Percentiles rank a stretch among this genome's conserved stretches.
phyloP scores from a whole-genome alignment of 2,113 vertebrate genomes.

The Mastomys coucha region DNA sequence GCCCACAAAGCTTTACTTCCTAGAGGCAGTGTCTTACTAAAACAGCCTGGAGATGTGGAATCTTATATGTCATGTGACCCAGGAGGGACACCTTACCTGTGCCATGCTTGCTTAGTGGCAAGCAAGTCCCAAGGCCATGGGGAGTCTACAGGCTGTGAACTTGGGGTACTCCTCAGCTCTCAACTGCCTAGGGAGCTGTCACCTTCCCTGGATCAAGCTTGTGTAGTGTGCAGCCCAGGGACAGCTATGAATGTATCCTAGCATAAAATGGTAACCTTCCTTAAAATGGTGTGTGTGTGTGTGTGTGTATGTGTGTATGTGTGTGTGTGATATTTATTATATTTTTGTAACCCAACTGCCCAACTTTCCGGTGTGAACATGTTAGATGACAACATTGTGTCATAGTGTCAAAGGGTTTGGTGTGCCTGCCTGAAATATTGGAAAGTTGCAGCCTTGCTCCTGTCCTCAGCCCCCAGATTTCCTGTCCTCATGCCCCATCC shows the following conservation, averaged over 20 bases:
- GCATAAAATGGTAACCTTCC: neutral
- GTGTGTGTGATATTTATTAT: neutral
- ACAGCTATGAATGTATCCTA: neutral
- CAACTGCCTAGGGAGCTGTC: too few relatives aligned
- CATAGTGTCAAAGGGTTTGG: neutral
- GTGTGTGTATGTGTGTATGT: neutral
- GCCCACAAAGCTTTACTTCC: neutral
- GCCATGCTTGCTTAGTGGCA: neutral
- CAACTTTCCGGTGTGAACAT: neutral
- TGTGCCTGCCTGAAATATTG: neutral
- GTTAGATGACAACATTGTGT: neutral
- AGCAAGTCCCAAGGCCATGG: neutral
- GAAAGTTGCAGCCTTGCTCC: neutral
- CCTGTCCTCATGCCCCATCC: neutral
- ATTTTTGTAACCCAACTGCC: neutral
- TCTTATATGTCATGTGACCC: rapidly evolving
- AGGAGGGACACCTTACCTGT: neutral
- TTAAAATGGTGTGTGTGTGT: neutral
- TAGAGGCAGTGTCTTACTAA: neutral
- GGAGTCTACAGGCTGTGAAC: neutral
- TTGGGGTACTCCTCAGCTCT: neutral
- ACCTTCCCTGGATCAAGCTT: neutral
- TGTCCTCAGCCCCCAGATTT: neutral
- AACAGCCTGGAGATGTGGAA: neutral
- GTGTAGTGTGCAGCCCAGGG: neutral